A percentile compares a stretch with the other conserved stretches of the same genome.
phyloP scores from a whole-genome alignment of 2,888 invertebrate species.

The Eueremaeus valkanovi region DNA sequence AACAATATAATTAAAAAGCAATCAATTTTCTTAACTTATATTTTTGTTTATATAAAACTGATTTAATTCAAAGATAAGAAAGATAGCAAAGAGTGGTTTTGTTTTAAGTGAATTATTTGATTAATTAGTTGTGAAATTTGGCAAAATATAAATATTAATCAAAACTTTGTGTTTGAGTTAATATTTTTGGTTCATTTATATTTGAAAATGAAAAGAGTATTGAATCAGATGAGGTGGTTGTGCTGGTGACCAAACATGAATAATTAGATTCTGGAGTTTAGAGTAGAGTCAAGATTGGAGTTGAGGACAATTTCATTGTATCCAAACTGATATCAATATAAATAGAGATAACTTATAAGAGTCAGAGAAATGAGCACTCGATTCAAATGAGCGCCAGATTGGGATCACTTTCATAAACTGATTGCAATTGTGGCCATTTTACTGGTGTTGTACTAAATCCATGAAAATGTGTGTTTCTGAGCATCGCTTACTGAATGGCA shows the following conservation, averaged over 20 bases:
- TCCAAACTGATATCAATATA: background rate
- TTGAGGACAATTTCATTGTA: background rate
- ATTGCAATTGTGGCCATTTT: background rate
- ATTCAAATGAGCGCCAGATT: background rate
- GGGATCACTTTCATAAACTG: slow-evolving; percentile 9
- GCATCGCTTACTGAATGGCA: slow-evolving; percentile 1
- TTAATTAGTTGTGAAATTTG: background rate
- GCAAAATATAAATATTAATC: background rate
- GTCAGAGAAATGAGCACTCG: background rate
- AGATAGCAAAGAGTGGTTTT: background rate
- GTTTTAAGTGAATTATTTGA: background rate
- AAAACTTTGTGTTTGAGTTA: background rate
- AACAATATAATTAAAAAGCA: too few relatives aligned
- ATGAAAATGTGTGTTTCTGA: slow-evolving; percentile 23
- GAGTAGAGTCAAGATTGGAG: background rate
- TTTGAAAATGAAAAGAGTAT: too few relatives aligned
- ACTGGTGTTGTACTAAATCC: slow-evolving; percentile 16
- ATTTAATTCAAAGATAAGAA: too few relatives aligned
- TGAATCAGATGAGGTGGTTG: background rate
- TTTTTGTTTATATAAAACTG: too few relatives aligned
- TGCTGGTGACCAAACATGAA: slow-evolving; percentile 11
- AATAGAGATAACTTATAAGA: background rate
- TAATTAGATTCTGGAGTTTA: background rate
- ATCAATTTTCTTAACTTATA: too few relatives aligned
- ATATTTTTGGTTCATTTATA: background rate